These are phyloP conservation scores for Hirtodrosophila confusa DNA, from an alignment of 2,888 invertebrate genomes.

Conservation along the genomic window DNA sequence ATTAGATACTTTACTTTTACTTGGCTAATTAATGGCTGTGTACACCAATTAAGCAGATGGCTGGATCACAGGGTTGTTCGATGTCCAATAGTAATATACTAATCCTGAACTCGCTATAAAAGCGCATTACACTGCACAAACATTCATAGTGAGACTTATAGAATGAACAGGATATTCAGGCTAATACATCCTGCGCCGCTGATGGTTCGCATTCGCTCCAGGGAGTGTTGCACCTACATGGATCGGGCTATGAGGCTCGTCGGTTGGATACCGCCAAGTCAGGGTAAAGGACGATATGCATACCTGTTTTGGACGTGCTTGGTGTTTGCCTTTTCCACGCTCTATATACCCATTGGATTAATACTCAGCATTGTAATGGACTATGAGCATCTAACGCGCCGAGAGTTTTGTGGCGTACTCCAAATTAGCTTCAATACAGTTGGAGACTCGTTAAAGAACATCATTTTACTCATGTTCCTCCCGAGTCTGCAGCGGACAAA, in stretches of 20 bases:
- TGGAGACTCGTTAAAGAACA: slow-evolving; percentile 32
- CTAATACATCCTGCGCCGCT: slow-evolving; percentile 31
- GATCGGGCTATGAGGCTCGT: slow-evolving; percentile 29
- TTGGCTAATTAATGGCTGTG: not conserved
- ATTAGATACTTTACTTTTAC: too few relatives aligned
- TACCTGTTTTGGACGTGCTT: slow-evolving; percentile 40
- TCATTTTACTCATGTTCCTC: slow-evolving; percentile 8
- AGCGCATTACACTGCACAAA: not conserved
- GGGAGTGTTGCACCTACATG: slow-evolving; percentile 34
- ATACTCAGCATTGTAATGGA: slow-evolving; percentile 35
- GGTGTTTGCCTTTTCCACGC: slow-evolving; percentile 11
- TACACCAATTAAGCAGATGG: not conserved
- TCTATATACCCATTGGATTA: slow-evolving; percentile 48
- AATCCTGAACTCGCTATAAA: not conserved
- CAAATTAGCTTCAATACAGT: slow-evolving; percentile 36
- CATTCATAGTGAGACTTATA: not conserved
- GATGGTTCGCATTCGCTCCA: slow-evolving; percentile 22
- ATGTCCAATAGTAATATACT: not conserved
- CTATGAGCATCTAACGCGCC: slow-evolving; percentile 27
- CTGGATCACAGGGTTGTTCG: not conserved
- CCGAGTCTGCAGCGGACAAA: slow-evolving; percentile 21
- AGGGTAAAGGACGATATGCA: slow-evolving; percentile 21
- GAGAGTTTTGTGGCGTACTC: slow-evolving; percentile 41
- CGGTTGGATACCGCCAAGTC: slow-evolving; percentile 47
- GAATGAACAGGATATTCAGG: slow-evolving; percentile 25